These are phyloP conservation scores for Halesus radiatus DNA, from an alignment of 1,140 invertebrate genomes.

Conservation along the genomic window DNA sequence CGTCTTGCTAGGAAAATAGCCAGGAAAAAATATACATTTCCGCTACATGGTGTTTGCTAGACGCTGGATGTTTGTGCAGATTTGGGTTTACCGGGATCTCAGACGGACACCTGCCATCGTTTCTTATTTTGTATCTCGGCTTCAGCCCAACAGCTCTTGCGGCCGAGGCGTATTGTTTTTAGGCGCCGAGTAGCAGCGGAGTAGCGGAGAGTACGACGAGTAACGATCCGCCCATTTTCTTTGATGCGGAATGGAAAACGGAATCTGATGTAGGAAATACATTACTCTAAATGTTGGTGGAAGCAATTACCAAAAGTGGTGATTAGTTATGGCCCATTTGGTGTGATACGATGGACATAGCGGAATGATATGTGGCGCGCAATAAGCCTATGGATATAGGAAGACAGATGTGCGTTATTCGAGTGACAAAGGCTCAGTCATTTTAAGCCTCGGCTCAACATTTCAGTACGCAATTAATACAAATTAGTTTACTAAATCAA, in stretches of 20 bases:
- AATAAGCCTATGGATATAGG: not conserved
- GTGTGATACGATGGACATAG: conserved; percentile 43
- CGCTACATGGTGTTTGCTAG: not conserved
- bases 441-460: too few species aligned
- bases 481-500: too few species aligned
- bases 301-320: conserved; percentile 55
- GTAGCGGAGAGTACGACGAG: conserved; percentile 9
- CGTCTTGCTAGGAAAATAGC: not conserved
- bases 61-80: not conserved
- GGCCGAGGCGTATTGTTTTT: conserved; percentile 33
- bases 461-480: too few species aligned
- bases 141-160: not conserved
- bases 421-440: conserved; percentile 6
- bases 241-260: conserved; percentile 35
- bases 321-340: conserved; percentile 55
- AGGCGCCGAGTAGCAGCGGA: not conserved
- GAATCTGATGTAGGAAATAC: conserved; percentile 42
- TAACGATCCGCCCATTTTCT: conserved; percentile 45
- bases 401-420: conserved; percentile 9
- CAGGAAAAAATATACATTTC: not conserved
- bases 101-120: conserved; percentile 46
- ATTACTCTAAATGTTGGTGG: conserved; percentile 50
- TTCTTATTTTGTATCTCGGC: conserved; percentile 29
- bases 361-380: conserved; percentile 25
- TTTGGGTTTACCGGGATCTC: conserved; percentile 1